Percentiles rank a stretch among this genome's conserved stretches.
These are phyloP conservation scores for Oreochromis tanganicae DNA, from an alignment of 2,113 vertebrate genomes.

Conservation along the genomic window DNA sequence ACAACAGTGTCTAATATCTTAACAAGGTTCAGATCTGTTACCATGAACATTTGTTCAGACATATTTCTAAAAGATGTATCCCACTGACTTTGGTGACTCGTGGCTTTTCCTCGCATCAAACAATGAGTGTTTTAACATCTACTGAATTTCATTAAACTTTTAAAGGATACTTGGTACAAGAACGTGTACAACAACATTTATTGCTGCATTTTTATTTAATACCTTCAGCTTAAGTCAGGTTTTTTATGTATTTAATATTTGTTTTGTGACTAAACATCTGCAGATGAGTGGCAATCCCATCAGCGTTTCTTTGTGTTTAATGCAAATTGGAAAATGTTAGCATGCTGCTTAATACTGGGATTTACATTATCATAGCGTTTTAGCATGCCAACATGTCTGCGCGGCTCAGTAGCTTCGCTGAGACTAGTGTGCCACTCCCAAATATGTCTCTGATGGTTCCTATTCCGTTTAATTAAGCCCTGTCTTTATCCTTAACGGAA, in stretches of 20 bases:
- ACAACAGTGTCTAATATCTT: background rate
- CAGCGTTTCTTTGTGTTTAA: background rate
- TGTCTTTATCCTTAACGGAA: background rate
- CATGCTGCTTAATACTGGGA: background rate
- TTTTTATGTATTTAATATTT: background rate
- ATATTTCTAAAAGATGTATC: background rate
- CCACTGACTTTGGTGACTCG: background rate
- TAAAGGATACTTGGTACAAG: background rate
- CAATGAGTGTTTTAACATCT: background rate
- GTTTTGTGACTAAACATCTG: background rate
- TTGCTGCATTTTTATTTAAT: background rate
- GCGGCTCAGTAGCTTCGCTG: background rate
- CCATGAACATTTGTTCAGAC: background rate
- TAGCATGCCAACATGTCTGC: background rate
- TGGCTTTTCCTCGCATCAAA: background rate
- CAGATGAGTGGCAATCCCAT: background rate
- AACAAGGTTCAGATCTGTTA: background rate
- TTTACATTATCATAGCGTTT: background rate
- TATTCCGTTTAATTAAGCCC: background rate
- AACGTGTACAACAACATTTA: background rate
- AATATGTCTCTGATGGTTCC: background rate
- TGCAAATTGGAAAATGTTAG: background rate
- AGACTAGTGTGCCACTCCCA: background rate
- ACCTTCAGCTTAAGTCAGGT: background rate
- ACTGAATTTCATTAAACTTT: background rate